Evolutionary conservation across 2,888 invertebrate species (phyloP), one percentile per base, ranked within the genome.

Genomic region (Polyommatus icarus): DNA sequence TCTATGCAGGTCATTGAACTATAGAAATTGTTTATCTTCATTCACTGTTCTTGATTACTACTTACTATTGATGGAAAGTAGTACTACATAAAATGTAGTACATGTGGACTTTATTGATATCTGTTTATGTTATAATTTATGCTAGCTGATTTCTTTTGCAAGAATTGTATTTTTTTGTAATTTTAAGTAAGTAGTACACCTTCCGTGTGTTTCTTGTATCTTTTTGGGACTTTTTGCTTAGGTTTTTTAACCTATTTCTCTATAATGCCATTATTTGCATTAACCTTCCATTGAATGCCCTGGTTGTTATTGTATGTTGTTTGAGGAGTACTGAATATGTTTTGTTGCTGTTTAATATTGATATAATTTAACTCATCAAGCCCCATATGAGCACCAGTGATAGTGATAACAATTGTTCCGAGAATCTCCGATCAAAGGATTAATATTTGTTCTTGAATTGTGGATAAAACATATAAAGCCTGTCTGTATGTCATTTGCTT

Each of bases 1-100:
- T 81, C 78, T 76, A 85, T 85, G 85, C 85, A 87, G 92, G 90
- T 92, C 91, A 89, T 84, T 88, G 91, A 91, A 89, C 92, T 88
- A 76, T 29, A 81, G 80, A 80, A 83, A 85, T 87, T 87, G 88
- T 87, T 90, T 87, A 88, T 89, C 88, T 86, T 82, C 78, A 81
- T 83, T 82, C 82, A 32, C 29, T 61, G 10, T 59, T 59, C 29
- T 67, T 18, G 67, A 67, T 32, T 67, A 67, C 67, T 67, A 29
- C 20, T 67, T 67, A 67, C 67, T 67, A 29, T 29, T 20, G 2
- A 20, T 12, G 10, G 18, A 67, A 67, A 67, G 67, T 67, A 24
- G 61, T 67, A 67, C 61, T 29, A 20, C 4, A 61, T 20, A 24
- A 24, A 3, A 18, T 54, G 4, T 15, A 50, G 15, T 18, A 50